A percentile compares a stretch with the other conserved stretches of the same genome.
phyloP scores from a whole-genome alignment of 2,888 invertebrate species.

The Monochamus alternatus region DNA sequence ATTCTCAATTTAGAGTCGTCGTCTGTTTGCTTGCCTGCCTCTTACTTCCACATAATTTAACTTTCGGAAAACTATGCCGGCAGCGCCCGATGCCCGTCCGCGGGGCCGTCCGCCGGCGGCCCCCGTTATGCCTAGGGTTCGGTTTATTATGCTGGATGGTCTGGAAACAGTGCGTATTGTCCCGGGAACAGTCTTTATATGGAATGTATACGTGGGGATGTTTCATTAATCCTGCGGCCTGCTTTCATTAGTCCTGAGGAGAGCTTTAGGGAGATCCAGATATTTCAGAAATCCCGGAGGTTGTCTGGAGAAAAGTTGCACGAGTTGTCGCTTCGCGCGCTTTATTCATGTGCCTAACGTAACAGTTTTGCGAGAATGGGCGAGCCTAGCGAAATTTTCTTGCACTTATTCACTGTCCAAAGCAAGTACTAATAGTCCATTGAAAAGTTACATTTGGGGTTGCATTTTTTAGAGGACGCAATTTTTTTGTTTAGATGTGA shows the following conservation, averaged over 20 bases:
- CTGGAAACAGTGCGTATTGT: slow-evolving; percentile 19
- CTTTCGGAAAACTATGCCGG: slow-evolving; percentile 29
- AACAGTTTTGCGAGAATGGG: not conserved
- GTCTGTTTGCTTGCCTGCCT: slow-evolving; percentile 62
- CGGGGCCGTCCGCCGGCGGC: slow-evolving; percentile 25
- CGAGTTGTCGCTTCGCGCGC: not conserved
- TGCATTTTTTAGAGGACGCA: no score
- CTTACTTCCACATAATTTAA: slow-evolving; percentile 64
- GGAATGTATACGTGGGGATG: slow-evolving; percentile 12
- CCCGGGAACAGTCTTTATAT: not conserved
- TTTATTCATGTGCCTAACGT: not conserved
- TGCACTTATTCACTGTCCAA: no score
- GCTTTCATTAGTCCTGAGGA: slow-evolving; percentile 4
- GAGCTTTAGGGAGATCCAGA: not conserved
- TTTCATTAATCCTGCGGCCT: not conserved
- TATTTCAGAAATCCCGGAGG: not conserved
- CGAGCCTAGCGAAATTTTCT: no score
- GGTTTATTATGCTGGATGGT: slow-evolving; percentile 25
- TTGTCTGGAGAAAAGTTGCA: not conserved
- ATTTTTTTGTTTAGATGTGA: no score
- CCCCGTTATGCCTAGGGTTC: slow-evolving; percentile 30
- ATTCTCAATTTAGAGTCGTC: slow-evolving; percentile 61
- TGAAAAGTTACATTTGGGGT: no score
- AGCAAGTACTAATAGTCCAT: no score
- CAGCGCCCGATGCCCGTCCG: slow-evolving; percentile 20